Percentiles rank a stretch among this genome's conserved stretches.
phyloP scores from a whole-genome alignment of 2,888 invertebrate genomes.

The Ochropleura leucogaster region DNA sequence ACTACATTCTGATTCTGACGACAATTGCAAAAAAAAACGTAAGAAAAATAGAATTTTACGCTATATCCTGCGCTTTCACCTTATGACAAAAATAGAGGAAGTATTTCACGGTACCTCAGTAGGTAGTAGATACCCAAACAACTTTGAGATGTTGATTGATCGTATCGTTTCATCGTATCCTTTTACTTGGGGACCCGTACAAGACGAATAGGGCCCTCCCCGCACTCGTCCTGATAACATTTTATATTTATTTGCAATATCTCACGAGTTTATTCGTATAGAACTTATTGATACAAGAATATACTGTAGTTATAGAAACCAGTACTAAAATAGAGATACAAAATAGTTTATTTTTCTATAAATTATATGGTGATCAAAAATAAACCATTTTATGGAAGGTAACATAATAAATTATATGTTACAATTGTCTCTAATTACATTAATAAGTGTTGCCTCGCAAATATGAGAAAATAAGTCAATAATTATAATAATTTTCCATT shows the following conservation, averaged over 20 bases:
- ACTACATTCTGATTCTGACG: too few relatives aligned
- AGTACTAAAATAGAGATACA: background rate
- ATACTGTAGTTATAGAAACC: background rate
- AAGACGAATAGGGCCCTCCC: constrained; percentile 38
- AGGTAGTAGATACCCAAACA: constrained; percentile 20
- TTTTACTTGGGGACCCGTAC: constrained; percentile 44
- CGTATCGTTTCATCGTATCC: constrained; percentile 31
- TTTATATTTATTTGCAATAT: constrained; percentile 52
- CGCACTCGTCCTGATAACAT: constrained; percentile 50
- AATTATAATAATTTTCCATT: too few relatives aligned
- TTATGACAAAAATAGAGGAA: constrained; percentile 1
- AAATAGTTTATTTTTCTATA: background rate
- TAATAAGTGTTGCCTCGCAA: background rate
- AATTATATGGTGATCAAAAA: background rate
- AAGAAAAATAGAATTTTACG: too few relatives aligned
- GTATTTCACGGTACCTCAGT: background rate
- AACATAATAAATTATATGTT: background rate
- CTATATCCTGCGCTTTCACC: too few relatives aligned
- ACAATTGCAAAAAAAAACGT: too few relatives aligned
- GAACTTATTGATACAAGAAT: constrained; percentile 26
- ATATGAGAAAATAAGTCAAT: too few relatives aligned
- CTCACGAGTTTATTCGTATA: background rate
- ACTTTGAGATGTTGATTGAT: constrained; percentile 45
- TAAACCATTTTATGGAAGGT: background rate
- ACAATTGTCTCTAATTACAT: background rate